Evolutionary conservation across 2,888 invertebrate genomes (phyloP), one percentile per base, ranked within the genome.

Genomic region (Cosmopolites sordidus): DNA sequence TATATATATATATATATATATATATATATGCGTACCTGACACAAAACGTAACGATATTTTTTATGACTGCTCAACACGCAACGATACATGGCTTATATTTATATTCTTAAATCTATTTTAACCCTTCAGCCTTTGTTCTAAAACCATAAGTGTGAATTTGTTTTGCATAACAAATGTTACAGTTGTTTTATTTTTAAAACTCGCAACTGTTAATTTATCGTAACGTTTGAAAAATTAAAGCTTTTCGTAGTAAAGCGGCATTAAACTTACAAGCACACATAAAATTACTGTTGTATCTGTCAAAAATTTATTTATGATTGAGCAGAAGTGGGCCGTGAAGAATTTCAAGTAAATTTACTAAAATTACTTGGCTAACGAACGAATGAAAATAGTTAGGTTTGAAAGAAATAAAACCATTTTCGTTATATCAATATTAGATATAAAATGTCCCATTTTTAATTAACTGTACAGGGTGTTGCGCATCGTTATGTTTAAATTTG

Each of bases 131-230:
- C 29, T 29, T 40, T 43, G 29, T 48, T 29, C 33, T 48, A 17
- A 33, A 33, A 33, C 33, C 12, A 12, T 33, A 12, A 33, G 17
- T 17, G 17, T 18, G 42, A 16, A 48, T 48, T 48, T 48, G 15
- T 5, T 48, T 48, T 30, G 42, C 48, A 29, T 30, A 48, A 48
- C 48, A 42, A 48, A 48, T 29, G 42, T 15, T 1, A 14, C 12
- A 16, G 16, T 29, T 11, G 30, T 16, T 16, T 17, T 48, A 48
- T 42, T 48, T 48, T 42, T 48, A 48, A 17, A 29, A 33, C 33
- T 11, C 33, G 11, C 33, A 12, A 33, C 33, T 12, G 33, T 12
- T 33, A 33, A 33, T 33, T 33, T 33, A 33, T 33, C 12, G 33
- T 33, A 33, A 12, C 33, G 33, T 33, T 33, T 33, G 33, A 33